Evolutionary conservation across 2,888 invertebrate genomes (phyloP).

Genomic region (Chrysomela aeneicollis): DNA sequence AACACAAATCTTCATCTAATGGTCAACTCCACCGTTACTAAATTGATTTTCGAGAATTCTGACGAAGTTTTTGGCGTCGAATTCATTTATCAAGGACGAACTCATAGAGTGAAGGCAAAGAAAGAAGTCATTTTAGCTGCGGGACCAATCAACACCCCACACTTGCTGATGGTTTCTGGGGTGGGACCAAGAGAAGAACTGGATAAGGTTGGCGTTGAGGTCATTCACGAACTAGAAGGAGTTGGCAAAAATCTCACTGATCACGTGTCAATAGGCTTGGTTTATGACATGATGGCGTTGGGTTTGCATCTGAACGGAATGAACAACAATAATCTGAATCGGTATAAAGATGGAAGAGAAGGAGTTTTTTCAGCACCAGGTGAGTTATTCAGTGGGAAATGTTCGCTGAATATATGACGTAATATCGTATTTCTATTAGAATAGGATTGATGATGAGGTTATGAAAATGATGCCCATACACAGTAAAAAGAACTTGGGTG

Average conservation of each 20-base stretch:
- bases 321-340: slow-evolving; percentile 53
- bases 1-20: slow-evolving; percentile 68
- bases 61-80: slow-evolving; percentile 68
- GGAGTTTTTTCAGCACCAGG: slow-evolving; percentile 27
- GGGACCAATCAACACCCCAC: slow-evolving; percentile 70
- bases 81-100: slow-evolving; percentile 64
- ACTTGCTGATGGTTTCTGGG: slow-evolving; percentile 72
- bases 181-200: slow-evolving; percentile 70
- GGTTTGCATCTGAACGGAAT: slow-evolving; percentile 57
- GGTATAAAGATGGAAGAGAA: slow-evolving; percentile 19
- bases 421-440: too few species aligned
- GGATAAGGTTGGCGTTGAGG: slow-evolving; percentile 65
- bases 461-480: too few species aligned
- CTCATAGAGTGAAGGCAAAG: slow-evolving; percentile 61
- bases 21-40: slow-evolving; percentile 68
- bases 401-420: too few species aligned
- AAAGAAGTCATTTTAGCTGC: slow-evolving; percentile 69
- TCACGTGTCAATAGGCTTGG: slow-evolving; percentile 68
- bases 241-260: slow-evolving; percentile 74
- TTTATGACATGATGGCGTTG: slow-evolving; percentile 41
- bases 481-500: too few species aligned
- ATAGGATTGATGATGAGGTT: too few species aligned
- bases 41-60: slow-evolving; percentile 60
- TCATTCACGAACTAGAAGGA: slow-evolving; percentile 69
- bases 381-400: background rate